These are phyloP conservation scores for Hyalella azteca DNA, from an alignment of 2,888 invertebrate species.

Conservation along the genomic window DNA sequence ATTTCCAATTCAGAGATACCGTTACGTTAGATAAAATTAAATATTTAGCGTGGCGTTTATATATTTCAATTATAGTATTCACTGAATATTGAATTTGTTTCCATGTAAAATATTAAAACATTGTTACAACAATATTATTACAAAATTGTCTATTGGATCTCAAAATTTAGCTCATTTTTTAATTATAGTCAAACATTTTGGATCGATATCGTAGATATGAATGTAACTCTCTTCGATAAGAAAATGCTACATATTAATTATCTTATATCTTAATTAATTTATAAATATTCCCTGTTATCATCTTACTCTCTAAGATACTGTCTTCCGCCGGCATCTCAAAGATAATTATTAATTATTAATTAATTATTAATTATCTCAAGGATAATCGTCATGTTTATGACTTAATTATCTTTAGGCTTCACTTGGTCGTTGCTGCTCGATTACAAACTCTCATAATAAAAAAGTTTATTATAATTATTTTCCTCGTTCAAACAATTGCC, in stretches of 20 bases:
- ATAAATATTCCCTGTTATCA: background rate
- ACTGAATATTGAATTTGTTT: no score
- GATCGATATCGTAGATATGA: background rate
- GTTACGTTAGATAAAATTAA: no score
- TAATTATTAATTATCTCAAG: no score
- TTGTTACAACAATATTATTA: background rate
- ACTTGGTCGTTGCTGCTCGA: background rate
- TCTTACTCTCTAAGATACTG: slow-evolving; percentile 10
- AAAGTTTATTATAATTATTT: background rate
- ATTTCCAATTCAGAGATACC: no score
- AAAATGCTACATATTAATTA: background rate
- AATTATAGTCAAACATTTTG: background rate
- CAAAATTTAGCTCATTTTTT: background rate
- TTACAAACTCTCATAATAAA: no score
- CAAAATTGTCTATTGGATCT: background rate
- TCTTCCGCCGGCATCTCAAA: slow-evolving; percentile 22
- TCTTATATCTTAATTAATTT: background rate
- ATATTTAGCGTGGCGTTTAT: no score
- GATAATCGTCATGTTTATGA: background rate
- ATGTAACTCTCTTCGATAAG: background rate
- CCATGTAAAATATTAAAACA: background rate
- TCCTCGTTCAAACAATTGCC: background rate
- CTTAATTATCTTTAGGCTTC: background rate
- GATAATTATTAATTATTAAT: no score
- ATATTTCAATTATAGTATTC: no score